Base-by-base conservation (phyloP, 1,140 invertebrate genomes). In the Meloidogyne chitwoodi region DNA sequence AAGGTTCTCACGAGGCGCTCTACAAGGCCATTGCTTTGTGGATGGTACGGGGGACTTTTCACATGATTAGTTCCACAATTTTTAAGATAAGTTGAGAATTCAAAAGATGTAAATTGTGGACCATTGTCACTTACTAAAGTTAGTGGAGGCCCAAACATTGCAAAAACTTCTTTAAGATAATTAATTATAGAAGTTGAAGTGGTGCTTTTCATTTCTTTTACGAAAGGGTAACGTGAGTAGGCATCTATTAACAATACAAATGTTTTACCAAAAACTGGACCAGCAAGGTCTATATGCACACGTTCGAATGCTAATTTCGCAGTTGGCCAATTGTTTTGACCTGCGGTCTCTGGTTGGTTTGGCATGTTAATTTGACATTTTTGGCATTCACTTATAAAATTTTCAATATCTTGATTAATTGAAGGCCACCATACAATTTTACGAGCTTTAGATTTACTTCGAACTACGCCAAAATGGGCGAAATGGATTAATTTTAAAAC, bases 101-200 rank as follows among this genome's bases (percentile, higher is more conserved):
- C 81, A 12, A 74, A 34, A 29, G 82, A 85, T 4, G 68, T 83
- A 65, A 88, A 88, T 56, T 82, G 80, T 2, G 86, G 80, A 16
- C 85, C 85, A 68, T 89, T 88, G 44, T 88, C 88, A 1, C 68
- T 79, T 5, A 88, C 82, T 3, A 88, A 63, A 16, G 11, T 16
- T n/a, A 14, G 16, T 11, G 71, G 75, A 24, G 61, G 12, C n/a
- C 74, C 74, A 68, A 27, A 64, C 27, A 31, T 16, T 68, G 70
- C 19, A 22, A 74, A 64, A 19, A 74, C 19, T 29, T 29, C 38
- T 64, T 22, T 41, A 19, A 70, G 31, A 19, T 14, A 12, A 70
- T 41, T n/a, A 6, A n/a, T 44, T 70, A 56, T 31, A 26, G 11
- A 48, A 27, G 27, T 12, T 26, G 29, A 16, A 16, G 68, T 27